Conservation (phyloP, 1,140 invertebrate genomes). For the Drosophila orena region DNA sequence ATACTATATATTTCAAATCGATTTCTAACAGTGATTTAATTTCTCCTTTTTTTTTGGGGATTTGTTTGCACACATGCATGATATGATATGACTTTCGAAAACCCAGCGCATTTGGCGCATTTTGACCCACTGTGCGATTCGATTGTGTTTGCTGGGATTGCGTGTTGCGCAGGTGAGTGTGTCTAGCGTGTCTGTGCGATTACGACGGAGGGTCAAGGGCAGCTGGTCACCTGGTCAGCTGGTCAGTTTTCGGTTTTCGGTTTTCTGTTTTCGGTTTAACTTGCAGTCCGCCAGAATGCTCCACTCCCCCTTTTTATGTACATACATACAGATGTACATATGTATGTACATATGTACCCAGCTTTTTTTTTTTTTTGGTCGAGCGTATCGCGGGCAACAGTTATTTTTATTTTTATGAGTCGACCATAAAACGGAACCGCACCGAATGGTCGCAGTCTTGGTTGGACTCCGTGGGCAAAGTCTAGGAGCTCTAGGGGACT, state of each 20-base stretch:
- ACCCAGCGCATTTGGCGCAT: too few relatives aligned
- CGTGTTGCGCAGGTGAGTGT: constrained; percentile 39
- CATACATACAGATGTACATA: too few relatives aligned
- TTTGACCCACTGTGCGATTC: constrained; percentile 31
- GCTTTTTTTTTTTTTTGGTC: background rate
- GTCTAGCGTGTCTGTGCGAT: constrained; percentile 28
- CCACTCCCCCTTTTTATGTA: background rate
- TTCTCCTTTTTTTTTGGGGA: too few relatives aligned
- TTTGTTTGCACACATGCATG: too few relatives aligned
- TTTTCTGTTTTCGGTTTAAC: constrained; percentile 26
- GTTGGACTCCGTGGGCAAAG: constrained; percentile 42
- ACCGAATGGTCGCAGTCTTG: background rate
- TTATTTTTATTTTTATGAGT: constrained; percentile 41
- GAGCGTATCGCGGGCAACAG: constrained; percentile 16
- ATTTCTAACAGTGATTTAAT: background rate
- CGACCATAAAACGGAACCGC: constrained; percentile 14
- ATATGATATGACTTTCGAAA: too few relatives aligned
- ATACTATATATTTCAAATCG: too few relatives aligned
- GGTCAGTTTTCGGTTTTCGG: too few relatives aligned
- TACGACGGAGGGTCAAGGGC: constrained; percentile 69
- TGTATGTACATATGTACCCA: too few relatives aligned
- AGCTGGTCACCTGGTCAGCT: constrained; percentile 34
- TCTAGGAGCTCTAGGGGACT: constrained; percentile 43
- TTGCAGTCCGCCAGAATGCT: constrained; percentile 11
- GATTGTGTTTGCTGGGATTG: constrained; percentile 41